phyloP scores from a whole-genome alignment of 2,888 invertebrate genomes.

The Xanthia togata region DNA sequence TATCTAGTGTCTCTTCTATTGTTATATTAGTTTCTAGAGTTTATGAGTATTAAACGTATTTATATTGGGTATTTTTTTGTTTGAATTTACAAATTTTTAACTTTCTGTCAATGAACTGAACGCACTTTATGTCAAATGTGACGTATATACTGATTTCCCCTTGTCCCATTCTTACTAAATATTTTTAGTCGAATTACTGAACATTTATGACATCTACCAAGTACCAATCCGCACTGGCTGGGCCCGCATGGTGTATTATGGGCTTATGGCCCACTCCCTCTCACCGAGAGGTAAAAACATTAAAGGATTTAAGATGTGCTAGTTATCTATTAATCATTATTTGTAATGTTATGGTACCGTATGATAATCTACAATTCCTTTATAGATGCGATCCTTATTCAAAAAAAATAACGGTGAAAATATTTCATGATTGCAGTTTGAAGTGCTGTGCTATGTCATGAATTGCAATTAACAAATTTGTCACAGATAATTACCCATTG shows the following conservation, averaged over 20 bases:
- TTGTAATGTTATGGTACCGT: too few relatives aligned
- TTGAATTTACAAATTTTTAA: conserved; percentile 4
- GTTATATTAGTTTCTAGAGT: conserved; percentile 16
- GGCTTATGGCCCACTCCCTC: too few relatives aligned
- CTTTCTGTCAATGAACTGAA: conserved; percentile 12
- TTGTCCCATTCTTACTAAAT: background rate
- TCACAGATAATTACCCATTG: too few relatives aligned
- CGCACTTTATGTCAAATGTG: background rate
- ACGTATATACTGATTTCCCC: conserved; percentile 5
- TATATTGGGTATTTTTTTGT: conserved; percentile 13
- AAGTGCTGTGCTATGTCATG: background rate
- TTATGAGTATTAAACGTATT: conserved; percentile 29
- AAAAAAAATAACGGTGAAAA: background rate
- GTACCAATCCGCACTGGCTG: too few relatives aligned
- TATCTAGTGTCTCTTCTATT: background rate
- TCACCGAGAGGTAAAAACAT: too few relatives aligned
- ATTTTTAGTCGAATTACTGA: conserved; percentile 13
- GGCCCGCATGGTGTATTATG: too few relatives aligned
- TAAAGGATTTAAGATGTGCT: too few relatives aligned
- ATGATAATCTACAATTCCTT: background rate
- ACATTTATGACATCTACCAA: too few relatives aligned
- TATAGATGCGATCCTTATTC: background rate
- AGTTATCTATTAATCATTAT: background rate
- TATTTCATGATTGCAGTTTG: background rate
- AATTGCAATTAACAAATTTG: background rate